phyloP scores from a whole-genome alignment of 2,113 vertebrate species.

The Rousettus leschenaultii region DNA sequence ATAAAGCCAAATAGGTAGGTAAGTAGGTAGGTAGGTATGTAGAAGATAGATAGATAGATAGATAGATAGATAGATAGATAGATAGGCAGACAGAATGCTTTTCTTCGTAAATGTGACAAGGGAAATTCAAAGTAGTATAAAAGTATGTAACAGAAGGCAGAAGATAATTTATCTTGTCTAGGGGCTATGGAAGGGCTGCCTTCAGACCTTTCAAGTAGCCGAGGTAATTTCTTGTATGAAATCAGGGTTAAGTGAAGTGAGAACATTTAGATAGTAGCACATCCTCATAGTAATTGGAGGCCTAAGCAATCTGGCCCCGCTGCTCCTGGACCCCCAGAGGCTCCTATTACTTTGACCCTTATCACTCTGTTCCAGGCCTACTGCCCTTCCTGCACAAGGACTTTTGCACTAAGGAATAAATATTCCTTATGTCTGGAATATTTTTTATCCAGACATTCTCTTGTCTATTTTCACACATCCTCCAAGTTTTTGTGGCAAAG shows the following conservation, averaged over 20 bases:
- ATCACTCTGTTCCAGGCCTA: neutral
- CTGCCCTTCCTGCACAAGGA: neutral
- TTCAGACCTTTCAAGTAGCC: neutral
- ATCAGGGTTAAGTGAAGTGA: neutral
- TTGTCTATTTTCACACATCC: neutral
- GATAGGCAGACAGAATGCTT: neutral
- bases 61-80: neutral
- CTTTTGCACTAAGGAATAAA: neutral
- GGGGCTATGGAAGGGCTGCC: neutral
- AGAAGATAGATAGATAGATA: neutral
- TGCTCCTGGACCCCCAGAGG: neutral
- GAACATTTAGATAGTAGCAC: neutral
- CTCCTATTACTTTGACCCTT: neutral
- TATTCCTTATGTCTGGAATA: neutral
- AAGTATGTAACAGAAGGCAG: neutral
- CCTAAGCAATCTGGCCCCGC: neutral
- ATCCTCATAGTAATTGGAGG: neutral
- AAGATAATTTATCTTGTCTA: neutral
- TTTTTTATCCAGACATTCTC: neutral
- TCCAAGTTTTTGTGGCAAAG: neutral
- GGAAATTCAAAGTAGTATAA: neutral
- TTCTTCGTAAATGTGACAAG: neutral
- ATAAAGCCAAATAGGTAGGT: neutral
- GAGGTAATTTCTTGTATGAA: neutral
- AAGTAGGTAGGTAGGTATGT: too few species aligned